phyloP scores from a whole-genome alignment of 1,140 invertebrate genomes.

The Elymnias hypermnestra region DNA sequence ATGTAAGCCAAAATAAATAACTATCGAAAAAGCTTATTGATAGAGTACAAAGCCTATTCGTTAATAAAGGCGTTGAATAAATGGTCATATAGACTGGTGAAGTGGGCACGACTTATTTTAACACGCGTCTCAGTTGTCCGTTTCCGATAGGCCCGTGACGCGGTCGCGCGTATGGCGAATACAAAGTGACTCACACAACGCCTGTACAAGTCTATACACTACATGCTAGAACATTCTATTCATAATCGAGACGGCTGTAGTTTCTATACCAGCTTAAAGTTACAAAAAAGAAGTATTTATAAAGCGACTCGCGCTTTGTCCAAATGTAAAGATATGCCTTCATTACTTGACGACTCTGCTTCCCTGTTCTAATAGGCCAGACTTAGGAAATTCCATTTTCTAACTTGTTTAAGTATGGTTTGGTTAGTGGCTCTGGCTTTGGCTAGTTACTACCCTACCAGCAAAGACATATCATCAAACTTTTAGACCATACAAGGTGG shows the following conservation, averaged over 20 bases:
- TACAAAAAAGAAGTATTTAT: no score
- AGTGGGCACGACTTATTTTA: constrained; percentile 50
- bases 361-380: no score
- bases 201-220: constrained; percentile 25
- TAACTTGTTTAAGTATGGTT: no score
- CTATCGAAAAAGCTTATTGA: not conserved
- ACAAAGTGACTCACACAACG: constrained; percentile 46
- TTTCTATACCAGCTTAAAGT: constrained; percentile 9
- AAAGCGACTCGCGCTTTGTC: no score
- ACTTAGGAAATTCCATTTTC: no score
- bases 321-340: no score
- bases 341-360: no score
- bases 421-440: no score
- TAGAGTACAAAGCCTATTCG: not conserved
- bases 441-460: no score
- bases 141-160: constrained; percentile 68
- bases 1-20: no score
- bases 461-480: no score
- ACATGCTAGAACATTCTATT: constrained; percentile 34
- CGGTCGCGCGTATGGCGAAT: constrained; percentile 48
- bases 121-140: constrained; percentile 53
- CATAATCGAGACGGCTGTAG: constrained; percentile 18
- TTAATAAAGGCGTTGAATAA: not conserved
- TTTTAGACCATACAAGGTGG: no score
- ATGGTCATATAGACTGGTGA: constrained; percentile 25